Conservation (phyloP, 2,888 invertebrate species). For the Pelosia muscerda region DNA sequence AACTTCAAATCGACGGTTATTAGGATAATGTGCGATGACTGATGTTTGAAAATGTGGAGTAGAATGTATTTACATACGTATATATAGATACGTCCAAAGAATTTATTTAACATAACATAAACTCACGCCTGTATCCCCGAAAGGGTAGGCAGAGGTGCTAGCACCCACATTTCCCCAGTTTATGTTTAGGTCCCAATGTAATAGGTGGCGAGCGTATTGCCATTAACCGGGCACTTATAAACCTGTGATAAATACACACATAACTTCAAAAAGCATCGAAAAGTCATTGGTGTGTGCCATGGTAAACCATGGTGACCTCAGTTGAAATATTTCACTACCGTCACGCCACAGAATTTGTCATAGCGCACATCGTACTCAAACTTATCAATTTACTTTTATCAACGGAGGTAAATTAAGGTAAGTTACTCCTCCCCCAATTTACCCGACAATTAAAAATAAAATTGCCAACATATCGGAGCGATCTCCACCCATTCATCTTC, state of each 20-base stretch:
- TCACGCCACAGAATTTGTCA: too few relatives aligned
- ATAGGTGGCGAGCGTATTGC: too few relatives aligned
- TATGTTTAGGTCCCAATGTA: neutral
- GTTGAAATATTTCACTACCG: too few relatives aligned
- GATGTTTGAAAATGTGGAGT: constrained; percentile 21
- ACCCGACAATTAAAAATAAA: constrained; percentile 42
- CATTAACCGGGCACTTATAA: too few relatives aligned
- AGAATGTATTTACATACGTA: neutral
- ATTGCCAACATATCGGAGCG: constrained; percentile 42
- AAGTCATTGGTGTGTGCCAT: too few relatives aligned
- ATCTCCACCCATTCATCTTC: constrained; percentile 58
- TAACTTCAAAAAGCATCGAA: too few relatives aligned
- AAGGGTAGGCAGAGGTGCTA: neutral
- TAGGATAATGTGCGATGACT: constrained; percentile 38
- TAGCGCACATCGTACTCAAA: neutral
- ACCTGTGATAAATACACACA: too few relatives aligned
- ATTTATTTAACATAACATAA: too few relatives aligned
- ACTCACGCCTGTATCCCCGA: neutral
- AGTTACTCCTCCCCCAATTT: constrained; percentile 18
- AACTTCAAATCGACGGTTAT: constrained; percentile 51
- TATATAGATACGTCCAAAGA: neutral
- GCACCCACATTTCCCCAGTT: neutral
- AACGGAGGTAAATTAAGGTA: constrained; percentile 9
- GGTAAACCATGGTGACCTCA: too few relatives aligned
- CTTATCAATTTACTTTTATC: neutral